These are phyloP conservation scores for Amiota communis DNA, from an alignment of 2,888 invertebrate genomes.

Conservation along the genomic window DNA sequence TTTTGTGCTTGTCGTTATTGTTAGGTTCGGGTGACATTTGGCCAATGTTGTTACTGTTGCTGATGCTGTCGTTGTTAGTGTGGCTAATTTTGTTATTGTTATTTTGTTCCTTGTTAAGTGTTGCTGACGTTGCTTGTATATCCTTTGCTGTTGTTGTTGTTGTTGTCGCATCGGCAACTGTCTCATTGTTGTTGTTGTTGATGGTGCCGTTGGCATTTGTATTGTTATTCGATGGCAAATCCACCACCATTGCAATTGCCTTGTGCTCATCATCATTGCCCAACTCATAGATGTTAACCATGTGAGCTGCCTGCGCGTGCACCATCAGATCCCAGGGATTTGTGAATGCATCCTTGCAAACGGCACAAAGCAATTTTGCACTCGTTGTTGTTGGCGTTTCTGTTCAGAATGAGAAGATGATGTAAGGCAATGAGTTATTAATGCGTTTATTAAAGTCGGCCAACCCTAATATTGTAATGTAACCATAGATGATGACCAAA, in stretches of 20 bases:
- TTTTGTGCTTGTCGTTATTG: constrained; percentile 45
- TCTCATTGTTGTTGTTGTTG: background rate
- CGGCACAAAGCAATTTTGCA: constrained; percentile 77
- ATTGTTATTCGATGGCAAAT: constrained; percentile 32
- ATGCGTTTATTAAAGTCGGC: constrained; percentile 59
- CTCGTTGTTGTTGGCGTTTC: constrained; percentile 70
- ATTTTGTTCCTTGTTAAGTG: constrained; percentile 64
- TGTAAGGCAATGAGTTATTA: constrained; percentile 16
- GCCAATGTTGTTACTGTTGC: constrained; percentile 37
- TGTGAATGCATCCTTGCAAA: constrained; percentile 80
- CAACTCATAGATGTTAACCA: constrained; percentile 81
- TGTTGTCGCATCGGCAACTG: constrained; percentile 21
- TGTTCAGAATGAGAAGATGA: constrained; percentile 44
- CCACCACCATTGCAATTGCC: constrained; percentile 18
- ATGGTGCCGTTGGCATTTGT: constrained; percentile 18
- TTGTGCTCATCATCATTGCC: constrained; percentile 71
- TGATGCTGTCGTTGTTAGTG: constrained; percentile 50
- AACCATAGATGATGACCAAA: too few relatives aligned
- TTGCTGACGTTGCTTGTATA: constrained; percentile 54
- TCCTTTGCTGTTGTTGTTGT: constrained; percentile 50
- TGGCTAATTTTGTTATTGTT: constrained; percentile 63
- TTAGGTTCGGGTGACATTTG: constrained; percentile 45
- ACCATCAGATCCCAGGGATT: constrained; percentile 83
- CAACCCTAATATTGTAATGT: too few relatives aligned
- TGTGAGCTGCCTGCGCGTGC: constrained; percentile 80